A percentile compares a stretch with the other conserved stretches of the same genome.
These are phyloP conservation scores for Neodiprion pinetum DNA, from an alignment of 1,140 invertebrate species.

Conservation along the genomic window DNA sequence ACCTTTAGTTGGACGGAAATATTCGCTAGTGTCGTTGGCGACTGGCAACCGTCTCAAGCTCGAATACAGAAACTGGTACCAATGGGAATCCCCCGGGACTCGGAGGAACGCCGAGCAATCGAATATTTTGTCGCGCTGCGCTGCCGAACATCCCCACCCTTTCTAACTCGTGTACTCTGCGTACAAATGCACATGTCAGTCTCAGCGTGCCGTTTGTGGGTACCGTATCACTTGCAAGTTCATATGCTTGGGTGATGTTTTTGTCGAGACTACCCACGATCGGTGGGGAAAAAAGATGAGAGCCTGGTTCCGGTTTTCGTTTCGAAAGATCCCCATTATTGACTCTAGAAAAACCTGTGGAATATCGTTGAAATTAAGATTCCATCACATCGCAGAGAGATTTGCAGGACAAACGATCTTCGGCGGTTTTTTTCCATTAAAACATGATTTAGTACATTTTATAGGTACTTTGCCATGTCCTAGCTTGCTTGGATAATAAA, in stretches of 20 bases:
- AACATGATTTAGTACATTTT: not conserved
- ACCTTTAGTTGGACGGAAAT: not conserved
- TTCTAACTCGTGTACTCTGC: not conserved
- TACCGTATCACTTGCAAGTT: not conserved
- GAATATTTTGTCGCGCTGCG: not conserved
- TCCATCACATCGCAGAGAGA: not conserved
- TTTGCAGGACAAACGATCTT: too few relatives aligned
- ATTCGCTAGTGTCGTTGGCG: not conserved
- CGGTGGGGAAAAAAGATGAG: not conserved
- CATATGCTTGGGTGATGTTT: not conserved
- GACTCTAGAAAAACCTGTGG: not conserved
- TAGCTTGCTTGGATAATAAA: conserved; percentile 35
- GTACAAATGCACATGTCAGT: not conserved
- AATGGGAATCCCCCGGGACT: not conserved
- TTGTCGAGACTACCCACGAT: not conserved
- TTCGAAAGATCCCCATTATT: not conserved
- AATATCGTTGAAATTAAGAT: not conserved
- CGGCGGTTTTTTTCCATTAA: not conserved
- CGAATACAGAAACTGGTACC: not conserved
- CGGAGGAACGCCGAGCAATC: not conserved
- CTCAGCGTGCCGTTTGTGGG: not conserved
- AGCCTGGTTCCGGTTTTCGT: not conserved
- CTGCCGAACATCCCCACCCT: not conserved
- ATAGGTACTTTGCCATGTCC: not conserved
- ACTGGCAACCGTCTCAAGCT: not conserved